Conservation (phyloP, 2,797 vertebrate species). For the Hapalemur alaotrensis region DNA sequence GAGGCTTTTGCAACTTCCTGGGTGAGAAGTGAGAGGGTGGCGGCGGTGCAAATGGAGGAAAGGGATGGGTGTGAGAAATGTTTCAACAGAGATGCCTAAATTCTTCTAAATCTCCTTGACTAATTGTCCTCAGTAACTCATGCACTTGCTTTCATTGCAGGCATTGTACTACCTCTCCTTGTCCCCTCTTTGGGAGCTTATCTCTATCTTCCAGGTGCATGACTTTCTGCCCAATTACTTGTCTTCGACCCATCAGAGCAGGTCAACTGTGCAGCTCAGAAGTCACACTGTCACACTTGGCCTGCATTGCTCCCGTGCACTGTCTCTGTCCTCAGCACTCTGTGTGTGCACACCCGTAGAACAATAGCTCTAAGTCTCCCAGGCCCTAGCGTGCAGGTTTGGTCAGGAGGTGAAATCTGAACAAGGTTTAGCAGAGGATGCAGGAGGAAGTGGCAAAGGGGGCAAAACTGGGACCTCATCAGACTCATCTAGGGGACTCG, state of each 20-base stretch:
- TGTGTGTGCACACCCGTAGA: neutral
- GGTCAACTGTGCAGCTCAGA: constrained; percentile 43
- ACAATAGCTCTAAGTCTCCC: neutral
- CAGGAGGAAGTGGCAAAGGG: neutral
- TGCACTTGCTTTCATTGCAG: neutral
- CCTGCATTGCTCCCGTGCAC: neutral
- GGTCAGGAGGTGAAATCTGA: neutral
- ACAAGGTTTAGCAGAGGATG: neutral
- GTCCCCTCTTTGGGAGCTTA: constrained; percentile 34
- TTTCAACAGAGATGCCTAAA: constrained; percentile 32
- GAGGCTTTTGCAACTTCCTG: constrained; percentile 16
- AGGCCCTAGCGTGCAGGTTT: neutral
- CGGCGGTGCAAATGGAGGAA: neutral
- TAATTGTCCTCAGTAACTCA: constrained; percentile 22
- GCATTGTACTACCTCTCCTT: neutral
- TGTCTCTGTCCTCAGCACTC: neutral
- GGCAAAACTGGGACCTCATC: neutral
- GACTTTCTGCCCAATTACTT: constrained; percentile 69
- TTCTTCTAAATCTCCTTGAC: constrained; percentile 46
- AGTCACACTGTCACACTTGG: constrained; percentile 64
- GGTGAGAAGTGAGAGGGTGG: constrained; percentile 1
- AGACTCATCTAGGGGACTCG: neutral
- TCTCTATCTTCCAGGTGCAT: constrained; percentile 62
- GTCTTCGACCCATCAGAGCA: constrained; percentile 47
- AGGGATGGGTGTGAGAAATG: neutral